phyloP scores from a whole-genome alignment of 1,140 invertebrate species.

The Yoshiicerus persimilis region DNA sequence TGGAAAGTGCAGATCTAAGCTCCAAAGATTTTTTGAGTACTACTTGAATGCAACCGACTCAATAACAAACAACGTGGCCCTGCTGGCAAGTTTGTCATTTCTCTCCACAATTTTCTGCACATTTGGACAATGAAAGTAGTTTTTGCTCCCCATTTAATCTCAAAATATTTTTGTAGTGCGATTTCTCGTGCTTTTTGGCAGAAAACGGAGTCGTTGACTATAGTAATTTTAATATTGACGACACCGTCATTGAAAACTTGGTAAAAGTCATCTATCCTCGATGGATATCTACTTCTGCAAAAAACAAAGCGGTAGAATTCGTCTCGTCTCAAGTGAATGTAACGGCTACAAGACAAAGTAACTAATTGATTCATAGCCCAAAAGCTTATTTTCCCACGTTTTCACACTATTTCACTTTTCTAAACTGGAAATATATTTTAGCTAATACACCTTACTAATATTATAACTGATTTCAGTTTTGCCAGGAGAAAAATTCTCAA shows the following conservation, averaged over 20 bases:
- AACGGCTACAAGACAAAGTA: too few species aligned
- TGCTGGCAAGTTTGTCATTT: background rate
- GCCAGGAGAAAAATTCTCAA: background rate
- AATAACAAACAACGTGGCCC: background rate
- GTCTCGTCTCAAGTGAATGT: too few species aligned
- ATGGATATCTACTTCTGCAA: too few species aligned
- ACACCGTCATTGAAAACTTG: too few species aligned
- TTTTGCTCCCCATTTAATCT: too few species aligned
- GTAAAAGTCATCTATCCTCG: too few species aligned
- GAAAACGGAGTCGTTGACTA: background rate
- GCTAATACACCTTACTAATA: background rate
- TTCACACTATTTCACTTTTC: too few species aligned
- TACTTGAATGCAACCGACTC: background rate
- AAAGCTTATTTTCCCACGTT: too few species aligned
- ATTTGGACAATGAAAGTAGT: background rate
- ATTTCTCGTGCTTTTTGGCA: background rate
- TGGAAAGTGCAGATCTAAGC: background rate
- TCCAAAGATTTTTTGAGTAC: background rate
- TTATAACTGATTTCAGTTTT: background rate
- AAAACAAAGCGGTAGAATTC: too few species aligned
- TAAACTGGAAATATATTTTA: too few species aligned
- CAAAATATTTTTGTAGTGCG: background rate
- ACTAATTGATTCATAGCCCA: too few species aligned
- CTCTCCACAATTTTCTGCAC: background rate
- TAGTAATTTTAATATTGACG: too few species aligned